Evolutionary conservation across 2,113 vertebrate species (phyloP), one percentile per base, ranked within the genome.

Genomic region (Cricetomys ansorgei): DNA sequence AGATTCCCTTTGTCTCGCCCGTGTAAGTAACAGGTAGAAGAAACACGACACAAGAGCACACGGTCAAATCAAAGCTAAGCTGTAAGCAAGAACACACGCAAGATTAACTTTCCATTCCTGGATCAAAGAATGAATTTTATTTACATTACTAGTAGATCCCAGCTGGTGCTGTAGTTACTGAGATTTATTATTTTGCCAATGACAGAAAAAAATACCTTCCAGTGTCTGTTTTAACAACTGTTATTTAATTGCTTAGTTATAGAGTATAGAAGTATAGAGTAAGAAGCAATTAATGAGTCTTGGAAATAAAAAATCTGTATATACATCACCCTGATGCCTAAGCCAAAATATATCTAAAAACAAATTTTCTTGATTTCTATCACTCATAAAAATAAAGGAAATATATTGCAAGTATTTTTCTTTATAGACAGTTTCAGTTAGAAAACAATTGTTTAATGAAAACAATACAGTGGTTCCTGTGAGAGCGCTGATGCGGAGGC

Each of bases 321-420:
- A 94, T 98, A 96, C 93, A 97, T 96, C 98, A 98, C 96, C 96
- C 94, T 98, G 96, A 97, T 88, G 96, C 75, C 80, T 96, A 98
- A 97, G 97, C 94, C 97, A 98, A 98, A 98, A 98, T 98, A 98
- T 86, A 98, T 81, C 81, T 97, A 98, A 97, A 77, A 93, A 95
- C 96, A 97, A 94, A 95, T 97, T 98, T 98, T 98, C 98, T 98
- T 98, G 97, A 98, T 98, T 98, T 98, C 97, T 98, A 97, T 92
- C 98, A 98, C 97, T 98, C 98, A 98, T 98, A 98, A 92, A 97
- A 97, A 98, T 97, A 97, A 97, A 97, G 96, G 84, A 97, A 96
- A 98, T 98, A 98, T 98, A 98, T 96, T 98, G 97, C 94, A 96
- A 98, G 89, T 97, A 98, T 96, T 97, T 50, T 98, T 98, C 93